Evolutionary conservation across 2,113 vertebrate genomes (phyloP).

Genomic region (Halcyon senegalensis): DNA sequence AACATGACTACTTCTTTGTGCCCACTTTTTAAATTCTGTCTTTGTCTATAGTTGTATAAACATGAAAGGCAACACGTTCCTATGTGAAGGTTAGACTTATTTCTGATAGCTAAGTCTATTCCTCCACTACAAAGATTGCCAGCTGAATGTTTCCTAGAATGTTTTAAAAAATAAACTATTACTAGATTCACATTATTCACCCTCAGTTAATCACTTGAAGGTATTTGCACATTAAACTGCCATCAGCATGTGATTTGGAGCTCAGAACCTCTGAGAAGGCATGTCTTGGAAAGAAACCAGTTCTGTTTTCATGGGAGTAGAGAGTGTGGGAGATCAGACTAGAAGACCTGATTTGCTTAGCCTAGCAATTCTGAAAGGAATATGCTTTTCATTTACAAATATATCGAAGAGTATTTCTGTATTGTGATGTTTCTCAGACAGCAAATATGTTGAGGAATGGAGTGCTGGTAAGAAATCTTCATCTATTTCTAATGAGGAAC

Average conservation of each 20-base stretch:
- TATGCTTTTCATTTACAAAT: neutral
- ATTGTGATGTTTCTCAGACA: neutral
- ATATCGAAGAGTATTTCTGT: neutral
- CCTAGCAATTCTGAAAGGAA: neutral
- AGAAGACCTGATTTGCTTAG: neutral
- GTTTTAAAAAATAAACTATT: neutral
- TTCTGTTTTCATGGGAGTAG: neutral
- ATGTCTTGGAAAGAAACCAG: neutral
- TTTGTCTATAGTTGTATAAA: neutral
- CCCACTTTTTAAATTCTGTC: neutral
- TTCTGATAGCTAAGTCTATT: neutral
- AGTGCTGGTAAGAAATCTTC: neutral
- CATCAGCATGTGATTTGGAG: neutral
- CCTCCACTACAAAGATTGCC: neutral
- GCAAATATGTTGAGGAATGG: neutral
- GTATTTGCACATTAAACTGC: neutral
- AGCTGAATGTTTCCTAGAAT: neutral
- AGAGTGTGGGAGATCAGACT: neutral
- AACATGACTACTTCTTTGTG: neutral
- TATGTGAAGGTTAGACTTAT: neutral
- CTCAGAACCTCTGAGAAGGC: neutral
- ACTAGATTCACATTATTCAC: neutral
- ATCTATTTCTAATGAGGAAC: neutral
- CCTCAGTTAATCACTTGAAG: neutral
- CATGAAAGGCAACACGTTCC: neutral